phyloP scores from a whole-genome alignment of 2,888 invertebrate species.

The Sarcophaga variegata region DNA sequence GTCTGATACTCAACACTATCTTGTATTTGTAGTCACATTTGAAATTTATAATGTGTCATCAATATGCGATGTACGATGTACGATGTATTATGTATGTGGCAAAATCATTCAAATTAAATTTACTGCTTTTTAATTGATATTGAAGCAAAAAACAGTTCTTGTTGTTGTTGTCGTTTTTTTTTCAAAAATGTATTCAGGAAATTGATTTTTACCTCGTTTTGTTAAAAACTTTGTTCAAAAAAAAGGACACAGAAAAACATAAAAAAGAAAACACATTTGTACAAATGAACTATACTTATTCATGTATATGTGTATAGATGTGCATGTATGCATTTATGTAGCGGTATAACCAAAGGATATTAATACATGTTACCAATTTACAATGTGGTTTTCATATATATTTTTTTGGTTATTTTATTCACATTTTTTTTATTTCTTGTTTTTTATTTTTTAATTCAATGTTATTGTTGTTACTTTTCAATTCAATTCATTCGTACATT shows the following conservation, averaged over 20 bases:
- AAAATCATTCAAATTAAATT: slow-evolving; percentile 59
- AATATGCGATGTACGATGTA: neutral
- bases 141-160: slow-evolving; percentile 32
- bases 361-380: slow-evolving; percentile 67
- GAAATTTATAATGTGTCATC: neutral
- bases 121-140: slow-evolving; percentile 62
- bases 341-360: slow-evolving; percentile 61
- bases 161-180: slow-evolving; percentile 4
- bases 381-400: slow-evolving; percentile 66
- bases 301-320: neutral
- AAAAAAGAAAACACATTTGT: slow-evolving; percentile 8
- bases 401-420: slow-evolving; percentile 1
- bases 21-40: neutral
- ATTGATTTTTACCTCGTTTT: slow-evolving; percentile 64
- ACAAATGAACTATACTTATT: neutral
- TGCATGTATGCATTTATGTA: neutral
- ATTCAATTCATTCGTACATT: slow-evolving; percentile 45
- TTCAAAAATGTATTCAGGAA: slow-evolving; percentile 42
- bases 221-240: slow-evolving; percentile 32
- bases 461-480: slow-evolving; percentile 61
- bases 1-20: no score
- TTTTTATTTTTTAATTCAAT: slow-evolving; percentile 26
- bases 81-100: neutral
- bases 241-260: neutral
- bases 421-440: neutral